These are phyloP conservation scores for Blastobasis adustella DNA, from an alignment of 2,888 invertebrate genomes.

Conservation along the genomic window DNA sequence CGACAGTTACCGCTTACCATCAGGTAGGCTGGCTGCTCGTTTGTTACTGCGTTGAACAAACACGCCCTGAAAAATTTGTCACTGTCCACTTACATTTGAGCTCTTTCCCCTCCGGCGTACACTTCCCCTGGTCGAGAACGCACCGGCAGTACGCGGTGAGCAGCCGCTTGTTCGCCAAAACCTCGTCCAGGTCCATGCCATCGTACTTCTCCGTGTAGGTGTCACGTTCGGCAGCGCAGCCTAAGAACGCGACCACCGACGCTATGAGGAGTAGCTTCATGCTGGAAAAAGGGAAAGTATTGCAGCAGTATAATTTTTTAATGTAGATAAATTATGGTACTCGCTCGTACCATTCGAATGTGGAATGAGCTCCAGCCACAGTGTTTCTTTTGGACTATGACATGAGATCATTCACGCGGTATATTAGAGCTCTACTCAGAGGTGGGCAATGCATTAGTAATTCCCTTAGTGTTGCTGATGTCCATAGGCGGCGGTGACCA, in stretches of 20 bases:
- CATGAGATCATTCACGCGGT: too few species aligned
- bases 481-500: too few species aligned
- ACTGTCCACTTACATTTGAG: slow-evolving; percentile 76
- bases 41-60: too few species aligned
- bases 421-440: too few species aligned
- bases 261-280: slow-evolving; percentile 32
- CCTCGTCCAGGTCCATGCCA: slow-evolving; percentile 80
- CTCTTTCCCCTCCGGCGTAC: slow-evolving; percentile 82
- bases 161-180: slow-evolving; percentile 79
- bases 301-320: not conserved
- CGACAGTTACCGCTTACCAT: too few species aligned
- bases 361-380: too few species aligned
- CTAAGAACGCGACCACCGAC: slow-evolving; percentile 17
- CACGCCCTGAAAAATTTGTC: not conserved
- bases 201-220: slow-evolving; percentile 81
- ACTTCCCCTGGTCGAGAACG: slow-evolving; percentile 76
- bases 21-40: too few species aligned
- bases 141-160: slow-evolving; percentile 81
- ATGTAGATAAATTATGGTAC: not conserved
- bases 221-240: slow-evolving; percentile 18
- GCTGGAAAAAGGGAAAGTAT: slow-evolving; percentile 19
- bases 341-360: too few species aligned
- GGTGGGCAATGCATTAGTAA: too few species aligned
- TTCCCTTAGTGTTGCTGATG: too few species aligned
- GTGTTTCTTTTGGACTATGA: too few species aligned